Base-by-base conservation (phyloP, 2,797 vertebrate species). In the Crocodylus rhombifer region DNA sequence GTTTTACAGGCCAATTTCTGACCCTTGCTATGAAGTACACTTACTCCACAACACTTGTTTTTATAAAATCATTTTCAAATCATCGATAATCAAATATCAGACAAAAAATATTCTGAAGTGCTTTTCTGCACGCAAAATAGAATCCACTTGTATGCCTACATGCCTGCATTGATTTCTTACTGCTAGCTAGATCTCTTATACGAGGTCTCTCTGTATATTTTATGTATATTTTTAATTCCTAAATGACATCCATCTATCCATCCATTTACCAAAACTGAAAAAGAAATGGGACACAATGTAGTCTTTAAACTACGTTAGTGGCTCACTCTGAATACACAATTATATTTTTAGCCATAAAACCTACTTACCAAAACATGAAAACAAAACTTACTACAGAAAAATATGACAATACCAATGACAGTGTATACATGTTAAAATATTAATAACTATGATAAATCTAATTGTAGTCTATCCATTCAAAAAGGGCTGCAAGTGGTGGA, bases 1-100 rank as follows among this genome's bases (percentile, higher is more conserved):
- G 88, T 80, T 82, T 88, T 89, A 85, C 55, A 5, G 74, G 82
- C 51, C 86, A 84, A 85, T 76, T 7, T 82, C 75, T 88, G 88
- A 88, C 7, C n/a, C 57, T 96, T 81, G 56, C 20, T 33, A n/a
- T 6, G 28, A 82, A 23, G 79, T 61, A 25, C 94, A 71, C 80
- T 91, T 30, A 91, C 18, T 86, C 96, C 81, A 64, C 82, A 95
- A 93, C 77, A 94, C 92, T 23, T 77, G 84, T 28, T 62, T 86
- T 60, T 33, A 86, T 94, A 94, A 85, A 71, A 81, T 60, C 91
- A 94, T 84, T 74, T 74, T 90, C 23, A 42, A 84, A 87, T 15
- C 56, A 89, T 2, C 10, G 42, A 51, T 51, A 51, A 9, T 51
- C 18, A 86, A 93, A 91, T 90, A 81, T 51, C 9, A 74, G 10